Base-by-base conservation (phyloP, 2,888 invertebrate species). In the Ectobius pallidus region DNA sequence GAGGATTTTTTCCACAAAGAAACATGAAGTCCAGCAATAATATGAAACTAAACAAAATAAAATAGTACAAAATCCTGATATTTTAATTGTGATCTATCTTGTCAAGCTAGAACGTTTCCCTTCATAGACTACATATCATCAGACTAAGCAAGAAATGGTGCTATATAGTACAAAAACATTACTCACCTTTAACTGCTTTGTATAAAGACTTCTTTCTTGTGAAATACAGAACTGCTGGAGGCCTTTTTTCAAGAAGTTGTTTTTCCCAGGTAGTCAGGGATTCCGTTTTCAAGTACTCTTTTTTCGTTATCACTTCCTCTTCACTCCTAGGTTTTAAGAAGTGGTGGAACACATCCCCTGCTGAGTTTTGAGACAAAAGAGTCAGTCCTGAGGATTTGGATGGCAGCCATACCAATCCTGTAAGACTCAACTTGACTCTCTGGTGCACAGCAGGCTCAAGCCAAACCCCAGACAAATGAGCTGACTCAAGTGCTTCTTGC, bases 291-390 rank as follows among this genome's bases (percentile, higher is more conserved):
- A 52, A 52, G 22, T 52, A 20, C 52, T 7, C 6, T 52, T 22
- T 22, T 9, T 52, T 22, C 16, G 25, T 25, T 16, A 25, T 52
- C 52, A 25, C 25, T 14, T 14, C 14, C 52, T 22, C 52, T 52
- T 20, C n/a, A 52, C 22, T 25, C 6, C 32, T 62, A 18, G 32
- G 32, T 18, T 34, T 62, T 14, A 63, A 22, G 22, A 42, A 4
- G 7, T 63, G 63, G 42, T 25, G 34, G 39, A 63, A 63, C n/a
- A 63, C 42, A 63, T 63, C 63, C 16, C 63, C 63, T 32, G 63
- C 63, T 39, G 63, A 30, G 22, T 27, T 63, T 16, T 39, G 18
- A 25, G 63, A 39, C 6, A 63, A 22, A 22, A 63, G 25, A 0
- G 42, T 63, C 1, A 63, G 22, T 14, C 42, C 6, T 14, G 63